phyloP scores from a whole-genome alignment of 2,113 vertebrate species.

The Heterotilapia buettikoferi region DNA sequence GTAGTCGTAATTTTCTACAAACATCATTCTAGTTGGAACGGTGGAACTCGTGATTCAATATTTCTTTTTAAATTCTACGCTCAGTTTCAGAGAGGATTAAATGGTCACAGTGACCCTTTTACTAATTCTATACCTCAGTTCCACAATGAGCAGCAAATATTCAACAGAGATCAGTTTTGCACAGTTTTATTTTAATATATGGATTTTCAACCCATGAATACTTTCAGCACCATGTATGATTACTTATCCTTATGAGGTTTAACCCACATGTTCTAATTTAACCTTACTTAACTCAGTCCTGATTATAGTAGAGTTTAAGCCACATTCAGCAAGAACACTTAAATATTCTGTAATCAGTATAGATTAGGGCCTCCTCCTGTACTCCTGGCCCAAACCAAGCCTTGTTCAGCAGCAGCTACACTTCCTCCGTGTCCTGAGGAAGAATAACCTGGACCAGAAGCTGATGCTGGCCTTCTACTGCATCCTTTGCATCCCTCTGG shows the following conservation, averaged over 20 bases:
- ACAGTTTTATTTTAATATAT: not conserved
- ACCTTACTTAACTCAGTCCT: not conserved
- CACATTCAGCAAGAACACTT: not conserved
- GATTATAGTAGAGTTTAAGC: not conserved
- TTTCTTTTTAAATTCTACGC: accelerated
- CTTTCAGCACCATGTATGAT: not conserved
- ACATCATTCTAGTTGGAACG: not conserved
- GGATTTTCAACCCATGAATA: not conserved
- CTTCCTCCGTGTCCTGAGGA: not conserved
- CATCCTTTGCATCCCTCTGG: not conserved
- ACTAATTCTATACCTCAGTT: not conserved
- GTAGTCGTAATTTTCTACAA: not conserved
- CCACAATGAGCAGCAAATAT: not conserved
- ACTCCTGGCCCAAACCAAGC: not conserved
- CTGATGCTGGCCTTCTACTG: not conserved
- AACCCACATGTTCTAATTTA: not conserved
- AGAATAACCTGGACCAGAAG: not conserved
- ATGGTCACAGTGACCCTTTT: not conserved
- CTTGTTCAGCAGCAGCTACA: not conserved
- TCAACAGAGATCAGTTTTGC: not conserved
- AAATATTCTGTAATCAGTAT: accelerated
- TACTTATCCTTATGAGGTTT: not conserved
- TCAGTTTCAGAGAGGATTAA: not conserved
- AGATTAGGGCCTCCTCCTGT: not conserved
- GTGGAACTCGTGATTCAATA: not conserved